Evolutionary conservation across 2,797 vertebrate species (phyloP).

Genomic region (Acipenser transmontanus): DNA sequence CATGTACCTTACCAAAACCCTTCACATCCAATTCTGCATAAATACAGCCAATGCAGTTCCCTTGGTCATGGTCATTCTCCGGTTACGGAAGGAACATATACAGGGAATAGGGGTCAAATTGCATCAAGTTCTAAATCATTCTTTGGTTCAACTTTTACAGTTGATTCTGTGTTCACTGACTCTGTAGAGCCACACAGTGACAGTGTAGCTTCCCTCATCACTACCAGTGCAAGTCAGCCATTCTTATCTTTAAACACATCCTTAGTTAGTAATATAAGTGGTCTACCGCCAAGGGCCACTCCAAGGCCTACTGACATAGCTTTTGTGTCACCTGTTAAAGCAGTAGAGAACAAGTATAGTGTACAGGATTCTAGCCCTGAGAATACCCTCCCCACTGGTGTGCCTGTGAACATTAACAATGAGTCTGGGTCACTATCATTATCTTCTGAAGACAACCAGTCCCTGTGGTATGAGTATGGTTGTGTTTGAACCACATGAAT

Average conservation of each 20-base stretch:
- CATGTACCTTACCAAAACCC: conserved; percentile 27
- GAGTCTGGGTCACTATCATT: conserved; percentile 54
- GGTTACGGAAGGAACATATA: too few species aligned
- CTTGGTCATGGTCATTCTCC: not conserved
- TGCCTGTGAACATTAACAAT: conserved; percentile 30
- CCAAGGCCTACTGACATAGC: conserved; percentile 41
- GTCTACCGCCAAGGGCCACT: conserved; percentile 43
- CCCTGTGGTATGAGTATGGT: conserved; percentile 95
- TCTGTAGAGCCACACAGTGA: conserved; percentile 42
- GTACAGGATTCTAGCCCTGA: conserved; percentile 33
- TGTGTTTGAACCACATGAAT: conserved; percentile 70
- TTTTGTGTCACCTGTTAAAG: conserved; percentile 32
- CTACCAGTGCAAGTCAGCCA: conserved; percentile 57
- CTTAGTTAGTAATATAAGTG: conserved; percentile 91
- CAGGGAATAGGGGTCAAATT: conserved; percentile 51
- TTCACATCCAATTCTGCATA: conserved; percentile 40
- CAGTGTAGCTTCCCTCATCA: conserved; percentile 19
- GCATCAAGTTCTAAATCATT: conserved; percentile 57
- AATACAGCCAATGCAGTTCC: conserved; percentile 53
- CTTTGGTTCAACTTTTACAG: conserved; percentile 61
- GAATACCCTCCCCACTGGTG: conserved; percentile 26
- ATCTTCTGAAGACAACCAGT: conserved; percentile 81
- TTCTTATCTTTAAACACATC: conserved; percentile 89
- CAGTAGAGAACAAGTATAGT: conserved; percentile 38
- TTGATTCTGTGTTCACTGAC: conserved; percentile 63